Conservation (phyloP, 2,888 invertebrate species). For the Tetranychus truncatus region DNA sequence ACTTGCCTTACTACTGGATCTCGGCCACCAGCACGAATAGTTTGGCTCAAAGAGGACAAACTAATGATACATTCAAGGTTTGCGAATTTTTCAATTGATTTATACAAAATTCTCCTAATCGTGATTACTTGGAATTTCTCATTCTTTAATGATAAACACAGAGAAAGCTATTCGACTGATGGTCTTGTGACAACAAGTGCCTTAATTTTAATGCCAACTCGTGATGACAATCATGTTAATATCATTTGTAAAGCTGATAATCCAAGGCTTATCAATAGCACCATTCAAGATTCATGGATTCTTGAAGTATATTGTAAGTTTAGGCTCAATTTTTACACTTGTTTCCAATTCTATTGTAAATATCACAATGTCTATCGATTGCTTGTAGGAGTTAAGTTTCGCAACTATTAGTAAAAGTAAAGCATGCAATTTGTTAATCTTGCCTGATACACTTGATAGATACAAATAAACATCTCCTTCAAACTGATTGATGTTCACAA, state of each 20-base stretch:
- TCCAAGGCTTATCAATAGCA: background rate
- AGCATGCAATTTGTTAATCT: too few species aligned
- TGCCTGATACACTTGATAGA: too few species aligned
- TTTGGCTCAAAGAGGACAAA: constrained; percentile 1
- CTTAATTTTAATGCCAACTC: constrained; percentile 6
- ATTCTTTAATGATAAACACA: background rate
- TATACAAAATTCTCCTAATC: too few species aligned
- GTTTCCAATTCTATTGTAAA: background rate
- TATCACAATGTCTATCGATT: too few species aligned
- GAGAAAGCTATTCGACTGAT: background rate
- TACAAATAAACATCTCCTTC: too few species aligned
- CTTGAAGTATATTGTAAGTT: constrained; percentile 4
- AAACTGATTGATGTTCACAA: too few species aligned
- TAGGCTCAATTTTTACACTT: background rate
- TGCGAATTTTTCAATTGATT: background rate
- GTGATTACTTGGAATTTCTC: too few species aligned
- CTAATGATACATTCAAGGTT: background rate
- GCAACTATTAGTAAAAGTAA: too few species aligned
- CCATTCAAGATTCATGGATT: background rate
- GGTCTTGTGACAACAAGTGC: background rate
- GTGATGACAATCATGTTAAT: background rate
- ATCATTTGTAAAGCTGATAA: background rate
- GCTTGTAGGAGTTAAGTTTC: too few species aligned
- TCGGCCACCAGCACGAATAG: background rate
- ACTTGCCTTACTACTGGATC: background rate